phyloP scores from a whole-genome alignment of 2,797 vertebrate genomes.

The Aphelocoma californica region DNA sequence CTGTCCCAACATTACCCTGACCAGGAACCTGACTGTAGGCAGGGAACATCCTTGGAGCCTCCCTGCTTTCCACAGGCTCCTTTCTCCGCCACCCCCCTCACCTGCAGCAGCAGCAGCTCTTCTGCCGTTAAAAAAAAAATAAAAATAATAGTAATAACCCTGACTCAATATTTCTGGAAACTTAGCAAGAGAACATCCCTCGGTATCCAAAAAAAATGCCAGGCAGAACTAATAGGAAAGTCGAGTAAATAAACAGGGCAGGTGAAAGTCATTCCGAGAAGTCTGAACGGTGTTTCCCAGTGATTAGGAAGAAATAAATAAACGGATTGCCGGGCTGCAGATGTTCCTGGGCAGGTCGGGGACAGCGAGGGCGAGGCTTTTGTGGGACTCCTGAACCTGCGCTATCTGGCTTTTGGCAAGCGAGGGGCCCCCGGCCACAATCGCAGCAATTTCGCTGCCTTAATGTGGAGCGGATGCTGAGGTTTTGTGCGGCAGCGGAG shows the following conservation, averaged over 20 bases:
- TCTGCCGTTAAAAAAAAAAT: neutral
- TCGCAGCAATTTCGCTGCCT: neutral
- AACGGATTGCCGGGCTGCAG: constrained; percentile 7
- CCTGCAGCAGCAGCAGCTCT: neutral
- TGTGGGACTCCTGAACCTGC: neutral
- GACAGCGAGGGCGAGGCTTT: neutral
- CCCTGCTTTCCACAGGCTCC: neutral
- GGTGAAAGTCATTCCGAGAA: constrained; percentile 13
- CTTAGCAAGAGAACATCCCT: neutral
- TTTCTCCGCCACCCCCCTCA: neutral
- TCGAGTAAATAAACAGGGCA: neutral
- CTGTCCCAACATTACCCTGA: neutral
- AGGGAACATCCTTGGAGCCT: neutral
- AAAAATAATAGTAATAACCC: neutral
- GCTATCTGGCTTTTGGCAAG: neutral
- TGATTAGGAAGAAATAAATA: neutral
- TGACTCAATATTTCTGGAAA: neutral
- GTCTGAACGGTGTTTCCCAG: constrained; percentile 19
- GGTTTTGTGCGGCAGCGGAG: neutral
- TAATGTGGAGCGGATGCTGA: accelerated
- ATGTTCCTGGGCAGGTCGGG: neutral
- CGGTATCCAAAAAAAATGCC: neutral
- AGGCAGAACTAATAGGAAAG: neutral
- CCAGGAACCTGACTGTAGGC: neutral
- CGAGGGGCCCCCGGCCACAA: neutral